Percentiles rank a stretch among this genome's conserved stretches.
These are phyloP conservation scores for Epinephelus malabaricus DNA, from an alignment of 2,797 vertebrate genomes.

Conservation along the genomic window DNA sequence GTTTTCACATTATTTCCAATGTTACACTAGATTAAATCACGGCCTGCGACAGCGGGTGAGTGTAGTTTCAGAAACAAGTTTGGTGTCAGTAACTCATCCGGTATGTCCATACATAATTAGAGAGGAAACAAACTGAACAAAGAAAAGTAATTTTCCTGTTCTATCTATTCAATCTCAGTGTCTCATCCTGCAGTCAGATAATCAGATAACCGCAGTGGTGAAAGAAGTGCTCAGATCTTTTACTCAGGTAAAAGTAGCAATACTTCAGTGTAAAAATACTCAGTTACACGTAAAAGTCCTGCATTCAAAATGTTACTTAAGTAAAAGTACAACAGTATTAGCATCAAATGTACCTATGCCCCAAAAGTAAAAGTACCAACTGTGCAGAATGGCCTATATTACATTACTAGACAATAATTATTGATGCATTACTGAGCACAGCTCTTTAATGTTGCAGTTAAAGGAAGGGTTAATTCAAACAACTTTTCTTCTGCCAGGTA, in stretches of 20 bases:
- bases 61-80: constrained; percentile 1
- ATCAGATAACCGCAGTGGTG: neutral
- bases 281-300: neutral
- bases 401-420: neutral
- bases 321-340: neutral
- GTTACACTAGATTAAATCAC: neutral
- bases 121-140: neutral
- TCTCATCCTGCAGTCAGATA: neutral
- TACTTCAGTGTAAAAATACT: neutral
- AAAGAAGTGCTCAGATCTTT: neutral
- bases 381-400: neutral
- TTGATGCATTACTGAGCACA: neutral
- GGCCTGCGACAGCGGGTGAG: neutral
- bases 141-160: neutral
- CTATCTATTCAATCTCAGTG: neutral
- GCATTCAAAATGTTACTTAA: neutral
- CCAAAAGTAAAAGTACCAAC: neutral
- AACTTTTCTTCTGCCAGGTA: no score
- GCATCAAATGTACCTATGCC: neutral
- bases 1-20: neutral
- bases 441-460: neutral
- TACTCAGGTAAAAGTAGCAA: neutral
- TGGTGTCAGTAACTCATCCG: neutral
- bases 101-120: neutral
- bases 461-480: neutral